phyloP scores from a whole-genome alignment of 2,797 vertebrate species.

The Gorsachius magnificus region DNA sequence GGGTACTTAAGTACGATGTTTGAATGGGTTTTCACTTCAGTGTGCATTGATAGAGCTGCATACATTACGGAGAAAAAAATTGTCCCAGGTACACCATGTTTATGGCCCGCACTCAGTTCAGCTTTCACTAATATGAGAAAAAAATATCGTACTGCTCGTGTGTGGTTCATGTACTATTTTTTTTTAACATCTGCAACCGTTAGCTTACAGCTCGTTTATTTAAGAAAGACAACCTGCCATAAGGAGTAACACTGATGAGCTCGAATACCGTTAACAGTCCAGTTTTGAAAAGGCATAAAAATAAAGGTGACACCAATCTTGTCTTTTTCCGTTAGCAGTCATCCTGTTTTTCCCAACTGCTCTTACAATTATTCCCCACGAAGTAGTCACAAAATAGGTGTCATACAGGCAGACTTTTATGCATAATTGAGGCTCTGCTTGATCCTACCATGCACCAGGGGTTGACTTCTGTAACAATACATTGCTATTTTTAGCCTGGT shows the following conservation, averaged over 20 bases:
- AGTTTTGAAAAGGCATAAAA: background rate
- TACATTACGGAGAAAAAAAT: background rate
- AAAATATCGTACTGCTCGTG: background rate
- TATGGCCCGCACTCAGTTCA: background rate
- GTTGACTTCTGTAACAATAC: background rate
- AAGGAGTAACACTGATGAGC: background rate
- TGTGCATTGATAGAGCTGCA: background rate
- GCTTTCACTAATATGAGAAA: background rate
- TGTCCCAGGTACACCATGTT: background rate
- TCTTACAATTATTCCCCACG: background rate
- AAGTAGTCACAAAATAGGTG: constrained; percentile 11
- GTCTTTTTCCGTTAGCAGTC: background rate
- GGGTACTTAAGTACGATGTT: background rate
- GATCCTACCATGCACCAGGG: background rate
- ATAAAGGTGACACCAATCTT: background rate
- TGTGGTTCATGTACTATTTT: background rate
- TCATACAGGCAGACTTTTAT: background rate
- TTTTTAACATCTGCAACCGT: background rate
- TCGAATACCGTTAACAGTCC: background rate
- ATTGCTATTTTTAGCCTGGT: constrained; percentile 27
- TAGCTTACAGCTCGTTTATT: background rate
- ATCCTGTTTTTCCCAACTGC: background rate
- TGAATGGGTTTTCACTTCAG: background rate
- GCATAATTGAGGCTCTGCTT: constrained; percentile 26
- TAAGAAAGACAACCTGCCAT: background rate